Evolutionary conservation across 2,888 invertebrate species (phyloP).

Genomic region (Agrochola macilenta): DNA sequence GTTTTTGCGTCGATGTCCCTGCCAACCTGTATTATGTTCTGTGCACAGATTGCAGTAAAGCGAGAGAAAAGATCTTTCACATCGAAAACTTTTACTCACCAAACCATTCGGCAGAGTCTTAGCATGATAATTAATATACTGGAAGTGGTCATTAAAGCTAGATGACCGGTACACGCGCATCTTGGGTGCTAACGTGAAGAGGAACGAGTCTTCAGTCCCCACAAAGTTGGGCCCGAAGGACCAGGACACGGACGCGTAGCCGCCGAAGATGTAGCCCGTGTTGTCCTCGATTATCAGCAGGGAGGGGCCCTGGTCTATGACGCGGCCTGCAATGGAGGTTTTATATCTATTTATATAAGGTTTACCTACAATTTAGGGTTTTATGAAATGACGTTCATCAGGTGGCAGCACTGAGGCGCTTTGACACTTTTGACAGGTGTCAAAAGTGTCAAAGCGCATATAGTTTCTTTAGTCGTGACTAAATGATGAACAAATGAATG

Average conservation of each 20-base stretch:
- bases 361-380: too few species aligned
- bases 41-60: too few species aligned
- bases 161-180: conserved; percentile 95
- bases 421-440: too few species aligned
- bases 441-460: too few species aligned
- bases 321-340: conserved; percentile 89
- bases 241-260: conserved; percentile 96
- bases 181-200: conserved; percentile 95
- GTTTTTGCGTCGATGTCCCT: too few species aligned
- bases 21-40: too few species aligned
- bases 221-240: conserved; percentile 93
- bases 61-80: too few species aligned
- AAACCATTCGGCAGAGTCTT: conserved; percentile 98
- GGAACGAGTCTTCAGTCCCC: conserved; percentile 94
- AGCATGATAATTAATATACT: conserved; percentile 97
- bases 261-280: conserved; percentile 96
- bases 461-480: too few species aligned
- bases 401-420: too few species aligned
- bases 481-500: too few species aligned
- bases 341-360: too few species aligned
- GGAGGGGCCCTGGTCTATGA: conserved; percentile 95
- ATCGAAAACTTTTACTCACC: conserved; percentile 84
- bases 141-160: conserved; percentile 96
- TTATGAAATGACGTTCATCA: too few species aligned
- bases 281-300: conserved; percentile 96